phyloP scores from a whole-genome alignment of 2,113 vertebrate genomes.

The Neolamprologus kungweensis region DNA sequence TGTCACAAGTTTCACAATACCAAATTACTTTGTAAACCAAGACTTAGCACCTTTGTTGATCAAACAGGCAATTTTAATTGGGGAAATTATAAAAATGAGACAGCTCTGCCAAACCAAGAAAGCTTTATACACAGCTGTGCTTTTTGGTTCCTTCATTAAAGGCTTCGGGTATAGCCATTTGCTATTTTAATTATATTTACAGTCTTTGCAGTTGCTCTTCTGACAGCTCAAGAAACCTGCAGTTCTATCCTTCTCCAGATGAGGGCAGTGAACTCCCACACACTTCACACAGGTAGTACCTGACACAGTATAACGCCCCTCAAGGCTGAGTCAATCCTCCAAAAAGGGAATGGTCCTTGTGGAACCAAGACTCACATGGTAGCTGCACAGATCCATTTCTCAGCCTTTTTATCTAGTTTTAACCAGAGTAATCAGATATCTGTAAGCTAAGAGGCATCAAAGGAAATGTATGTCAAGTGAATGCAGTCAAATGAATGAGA shows the following conservation, averaged over 20 bases:
- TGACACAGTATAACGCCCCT: conserved; percentile 2
- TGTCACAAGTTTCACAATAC: background rate
- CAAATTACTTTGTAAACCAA: background rate
- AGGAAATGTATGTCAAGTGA: background rate
- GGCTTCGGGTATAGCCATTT: background rate
- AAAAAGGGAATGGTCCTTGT: conserved; percentile 73
- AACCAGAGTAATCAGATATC: background rate
- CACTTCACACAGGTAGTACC: conserved; percentile 34
- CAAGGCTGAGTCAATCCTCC: conserved; percentile 20
- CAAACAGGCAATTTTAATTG: background rate
- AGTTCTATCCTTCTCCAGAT: conserved; percentile 57
- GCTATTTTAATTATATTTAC: background rate
- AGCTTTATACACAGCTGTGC: background rate
- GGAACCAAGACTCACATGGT: conserved; percentile 81
- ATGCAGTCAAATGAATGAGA: background rate
- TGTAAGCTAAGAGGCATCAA: background rate
- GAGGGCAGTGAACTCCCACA: conserved; percentile 57
- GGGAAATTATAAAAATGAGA: background rate
- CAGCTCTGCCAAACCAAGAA: background rate
- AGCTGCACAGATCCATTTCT: conserved; percentile 52
- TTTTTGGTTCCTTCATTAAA: background rate
- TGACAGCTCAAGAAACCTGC: background rate
- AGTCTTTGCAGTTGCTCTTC: background rate
- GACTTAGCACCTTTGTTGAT: background rate
- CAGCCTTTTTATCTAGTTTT: background rate